Evolutionary conservation across 2,113 vertebrate species (phyloP).

Genomic region (Lepus timidus): DNA sequence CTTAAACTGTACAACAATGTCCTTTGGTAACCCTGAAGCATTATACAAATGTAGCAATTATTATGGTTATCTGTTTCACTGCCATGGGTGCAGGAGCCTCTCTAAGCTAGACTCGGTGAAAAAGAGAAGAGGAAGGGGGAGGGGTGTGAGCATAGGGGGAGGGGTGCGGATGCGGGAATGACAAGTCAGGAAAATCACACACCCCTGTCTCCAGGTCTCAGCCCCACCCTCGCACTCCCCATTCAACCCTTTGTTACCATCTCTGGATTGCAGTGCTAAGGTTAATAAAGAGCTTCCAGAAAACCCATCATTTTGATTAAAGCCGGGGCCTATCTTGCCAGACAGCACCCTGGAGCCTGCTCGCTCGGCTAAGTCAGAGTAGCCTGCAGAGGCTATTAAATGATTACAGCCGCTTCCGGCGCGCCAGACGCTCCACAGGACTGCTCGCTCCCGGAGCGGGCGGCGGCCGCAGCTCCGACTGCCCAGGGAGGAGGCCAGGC

Average conservation of each 20-base stretch:
- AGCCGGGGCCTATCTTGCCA: constrained; percentile 73
- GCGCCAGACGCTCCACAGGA: not conserved
- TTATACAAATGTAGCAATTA: not conserved
- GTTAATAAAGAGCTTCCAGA: constrained; percentile 81
- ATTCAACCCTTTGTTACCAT: constrained; percentile 77
- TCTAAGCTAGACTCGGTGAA: not conserved
- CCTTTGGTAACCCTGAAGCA: constrained; percentile 40
- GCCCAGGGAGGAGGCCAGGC: not conserved
- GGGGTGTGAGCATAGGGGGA: constrained; percentile 22
- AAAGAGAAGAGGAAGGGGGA: not conserved
- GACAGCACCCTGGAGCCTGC: constrained; percentile 70
- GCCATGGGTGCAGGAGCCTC: not conserved
- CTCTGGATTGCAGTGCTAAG: constrained; percentile 64
- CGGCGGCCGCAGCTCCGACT: not conserved
- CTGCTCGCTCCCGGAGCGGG: not conserved
- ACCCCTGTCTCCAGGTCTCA: constrained; percentile 40
- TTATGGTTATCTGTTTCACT: not conserved
- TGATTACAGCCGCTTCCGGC: constrained; percentile 68
- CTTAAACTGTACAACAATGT: not conserved
- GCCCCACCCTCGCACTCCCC: constrained; percentile 64
- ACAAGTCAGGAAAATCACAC: not conserved
- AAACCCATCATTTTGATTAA: constrained; percentile 72
- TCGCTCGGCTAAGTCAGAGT: constrained; percentile 60
- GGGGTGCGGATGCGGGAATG: not conserved
- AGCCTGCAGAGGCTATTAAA: constrained; percentile 69